phyloP scores from a whole-genome alignment of 2,888 invertebrate species.

The Julus scanicus region DNA sequence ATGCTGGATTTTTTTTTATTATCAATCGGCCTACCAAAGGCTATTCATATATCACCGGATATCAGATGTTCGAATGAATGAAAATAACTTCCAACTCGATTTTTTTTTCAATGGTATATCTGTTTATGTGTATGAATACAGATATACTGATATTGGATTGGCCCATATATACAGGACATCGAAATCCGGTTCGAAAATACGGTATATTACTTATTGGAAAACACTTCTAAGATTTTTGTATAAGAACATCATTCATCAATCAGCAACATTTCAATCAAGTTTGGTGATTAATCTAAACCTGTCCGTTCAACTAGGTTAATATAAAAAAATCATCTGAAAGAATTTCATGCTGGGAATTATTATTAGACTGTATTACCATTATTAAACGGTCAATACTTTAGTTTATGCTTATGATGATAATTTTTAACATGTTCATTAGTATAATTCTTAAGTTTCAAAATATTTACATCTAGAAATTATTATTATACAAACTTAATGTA shows the following conservation, averaged over 20 bases:
- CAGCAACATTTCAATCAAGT: neutral
- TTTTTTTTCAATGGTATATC: neutral
- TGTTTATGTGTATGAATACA: neutral
- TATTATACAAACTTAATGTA: too few species aligned
- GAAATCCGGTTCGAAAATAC: neutral
- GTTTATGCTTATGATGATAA: too few species aligned
- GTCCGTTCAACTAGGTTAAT: neutral
- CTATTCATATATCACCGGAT: conserved; percentile 26
- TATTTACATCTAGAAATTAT: too few species aligned
- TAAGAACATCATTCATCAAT: neutral
- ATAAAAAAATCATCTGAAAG: neutral
- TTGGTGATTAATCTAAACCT: too few species aligned
- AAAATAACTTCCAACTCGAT: neutral
- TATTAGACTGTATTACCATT: too few species aligned
- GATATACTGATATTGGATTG: neutral
- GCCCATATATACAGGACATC: neutral
- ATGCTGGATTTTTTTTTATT: conserved; percentile 21
- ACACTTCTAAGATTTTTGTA: neutral
- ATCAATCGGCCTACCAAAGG: conserved; percentile 5
- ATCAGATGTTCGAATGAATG: conserved; percentile 27
- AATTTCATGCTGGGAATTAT: neutral
- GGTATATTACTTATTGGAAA: neutral
- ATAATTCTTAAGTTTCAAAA: too few species aligned
- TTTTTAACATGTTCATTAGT: too few species aligned
- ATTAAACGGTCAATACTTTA: too few species aligned